A percentile compares a stretch with the other conserved stretches of the same genome.
Evolutionary conservation across 1,140 invertebrate species (phyloP).

Genomic region (Trinorchestia longiramus): DNA sequence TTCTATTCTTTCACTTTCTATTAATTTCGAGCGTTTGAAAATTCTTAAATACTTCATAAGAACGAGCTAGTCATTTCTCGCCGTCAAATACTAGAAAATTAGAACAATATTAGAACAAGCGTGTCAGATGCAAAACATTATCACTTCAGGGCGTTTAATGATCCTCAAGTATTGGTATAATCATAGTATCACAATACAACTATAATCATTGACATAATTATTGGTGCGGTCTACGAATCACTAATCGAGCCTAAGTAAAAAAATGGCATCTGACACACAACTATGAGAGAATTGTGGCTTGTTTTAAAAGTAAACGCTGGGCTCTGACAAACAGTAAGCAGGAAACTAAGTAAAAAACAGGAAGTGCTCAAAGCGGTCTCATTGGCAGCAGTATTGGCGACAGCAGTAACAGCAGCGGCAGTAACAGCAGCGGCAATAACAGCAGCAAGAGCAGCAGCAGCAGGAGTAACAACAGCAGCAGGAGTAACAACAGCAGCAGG

Average conservation of each 20-base stretch:
- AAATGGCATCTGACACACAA: not conserved
- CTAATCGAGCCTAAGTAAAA: not conserved
- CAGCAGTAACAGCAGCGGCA: conserved; percentile 29
- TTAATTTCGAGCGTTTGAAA: too few species aligned
- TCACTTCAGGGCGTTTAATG: not conserved
- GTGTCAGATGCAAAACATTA: not conserved
- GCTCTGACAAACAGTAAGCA: not conserved
- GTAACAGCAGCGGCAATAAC: conserved; percentile 33
- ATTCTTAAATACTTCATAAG: too few species aligned
- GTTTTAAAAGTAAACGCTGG: not conserved
- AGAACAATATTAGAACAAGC: not conserved
- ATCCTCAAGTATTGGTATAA: too few species aligned
- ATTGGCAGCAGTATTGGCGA: conserved; percentile 41
- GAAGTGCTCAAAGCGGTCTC: not conserved
- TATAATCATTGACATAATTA: not conserved
- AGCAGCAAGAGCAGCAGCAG: not conserved
- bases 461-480: not conserved
- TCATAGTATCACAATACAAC: not conserved
- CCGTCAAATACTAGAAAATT: too few species aligned
- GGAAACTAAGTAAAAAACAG: not conserved
- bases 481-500: not conserved
- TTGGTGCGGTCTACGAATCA: not conserved
- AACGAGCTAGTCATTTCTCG: too few species aligned
- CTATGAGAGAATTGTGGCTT: not conserved
- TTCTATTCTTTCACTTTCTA: too few species aligned